Percentiles rank a stretch among this genome's conserved stretches.
Evolutionary conservation across 2,113 vertebrate genomes (phyloP).

Genomic region (Hyperopisus bebe): DNA sequence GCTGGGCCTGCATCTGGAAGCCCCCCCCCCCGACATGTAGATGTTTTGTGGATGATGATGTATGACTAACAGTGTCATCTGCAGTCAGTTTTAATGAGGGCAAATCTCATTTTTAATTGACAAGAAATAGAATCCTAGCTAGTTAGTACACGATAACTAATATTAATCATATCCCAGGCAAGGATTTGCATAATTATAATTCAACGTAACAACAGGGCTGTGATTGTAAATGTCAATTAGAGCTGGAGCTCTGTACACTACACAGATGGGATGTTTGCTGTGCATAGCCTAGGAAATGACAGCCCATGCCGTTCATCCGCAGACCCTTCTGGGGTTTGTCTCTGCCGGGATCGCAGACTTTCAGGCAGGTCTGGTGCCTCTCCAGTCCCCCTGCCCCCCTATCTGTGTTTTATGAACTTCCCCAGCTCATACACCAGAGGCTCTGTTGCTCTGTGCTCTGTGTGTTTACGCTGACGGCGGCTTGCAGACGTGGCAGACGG

Average conservation of each 20-base stretch:
- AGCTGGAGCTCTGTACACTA: background rate
- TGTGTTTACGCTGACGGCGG: background rate
- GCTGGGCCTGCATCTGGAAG: background rate
- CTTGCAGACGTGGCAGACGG: background rate
- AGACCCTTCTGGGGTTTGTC: background rate
- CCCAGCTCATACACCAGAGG: background rate
- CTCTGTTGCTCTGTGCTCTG: background rate
- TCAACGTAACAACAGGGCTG: background rate
- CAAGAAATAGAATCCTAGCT: background rate
- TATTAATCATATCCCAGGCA: background rate
- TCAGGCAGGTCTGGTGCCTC: background rate
- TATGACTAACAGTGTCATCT: constrained; percentile 9
- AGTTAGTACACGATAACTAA: background rate
- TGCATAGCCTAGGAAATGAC: background rate
- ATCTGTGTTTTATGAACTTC: background rate
- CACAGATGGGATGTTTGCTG: background rate
- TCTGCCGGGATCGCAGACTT: background rate
- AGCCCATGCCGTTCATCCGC: background rate
- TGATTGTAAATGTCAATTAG: constrained; percentile 2
- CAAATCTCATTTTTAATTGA: constrained; percentile 6
- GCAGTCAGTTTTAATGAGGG: constrained; percentile 12
- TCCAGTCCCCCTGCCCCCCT: background rate
- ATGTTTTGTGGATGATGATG: constrained; percentile 10
- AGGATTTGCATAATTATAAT: background rate
- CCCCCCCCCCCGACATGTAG: background rate